Percentiles rank a stretch among this genome's conserved stretches.
These are phyloP conservation scores for Eupithecia dodoneata DNA, from an alignment of 2,888 invertebrate species.

Conservation along the genomic window DNA sequence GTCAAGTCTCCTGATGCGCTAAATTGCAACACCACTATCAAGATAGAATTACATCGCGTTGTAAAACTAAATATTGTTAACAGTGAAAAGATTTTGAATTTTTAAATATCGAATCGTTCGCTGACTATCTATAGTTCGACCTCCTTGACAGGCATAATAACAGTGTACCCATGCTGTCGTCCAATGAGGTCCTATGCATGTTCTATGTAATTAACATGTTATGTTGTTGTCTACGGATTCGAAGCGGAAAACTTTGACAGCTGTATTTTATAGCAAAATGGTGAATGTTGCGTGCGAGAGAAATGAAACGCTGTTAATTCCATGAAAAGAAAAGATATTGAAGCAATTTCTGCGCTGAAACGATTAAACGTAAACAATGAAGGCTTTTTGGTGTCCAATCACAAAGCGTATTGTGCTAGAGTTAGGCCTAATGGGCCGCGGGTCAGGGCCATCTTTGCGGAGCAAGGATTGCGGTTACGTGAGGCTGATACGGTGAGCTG, in stretches of 20 bases:
- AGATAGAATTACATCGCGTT: slow-evolving; percentile 49
- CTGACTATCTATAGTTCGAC: background rate
- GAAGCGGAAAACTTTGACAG: slow-evolving; percentile 38
- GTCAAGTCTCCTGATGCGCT: slow-evolving; percentile 39
- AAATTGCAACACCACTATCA: slow-evolving; percentile 46
- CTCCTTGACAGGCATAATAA: background rate
- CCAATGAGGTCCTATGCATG: slow-evolving; percentile 8
- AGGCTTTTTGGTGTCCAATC: slow-evolving; percentile 40
- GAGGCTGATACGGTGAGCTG: slow-evolving; percentile 20
- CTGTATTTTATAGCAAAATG: slow-evolving; percentile 27
- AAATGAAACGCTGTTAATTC: slow-evolving; percentile 27
- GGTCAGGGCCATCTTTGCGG: slow-evolving; percentile 46
- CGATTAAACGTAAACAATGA: slow-evolving; percentile 44
- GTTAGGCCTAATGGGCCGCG: slow-evolving; percentile 39
- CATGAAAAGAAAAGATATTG: slow-evolving; percentile 28
- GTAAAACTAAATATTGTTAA: slow-evolving; percentile 6
- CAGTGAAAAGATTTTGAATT: background rate
- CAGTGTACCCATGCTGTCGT: background rate
- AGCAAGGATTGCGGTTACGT: slow-evolving; percentile 25
- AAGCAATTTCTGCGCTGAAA: slow-evolving; percentile 37
- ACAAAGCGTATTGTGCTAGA: slow-evolving; percentile 45
- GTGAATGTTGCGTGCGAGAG: slow-evolving; percentile 4
- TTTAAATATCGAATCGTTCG: background rate
- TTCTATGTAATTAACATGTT: slow-evolving; percentile 25
- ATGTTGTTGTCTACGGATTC: slow-evolving; percentile 24